Percentiles rank a stretch among this genome's conserved stretches.
phyloP scores from a whole-genome alignment of 2,113 vertebrate species.

The Megalops atlanticus region DNA sequence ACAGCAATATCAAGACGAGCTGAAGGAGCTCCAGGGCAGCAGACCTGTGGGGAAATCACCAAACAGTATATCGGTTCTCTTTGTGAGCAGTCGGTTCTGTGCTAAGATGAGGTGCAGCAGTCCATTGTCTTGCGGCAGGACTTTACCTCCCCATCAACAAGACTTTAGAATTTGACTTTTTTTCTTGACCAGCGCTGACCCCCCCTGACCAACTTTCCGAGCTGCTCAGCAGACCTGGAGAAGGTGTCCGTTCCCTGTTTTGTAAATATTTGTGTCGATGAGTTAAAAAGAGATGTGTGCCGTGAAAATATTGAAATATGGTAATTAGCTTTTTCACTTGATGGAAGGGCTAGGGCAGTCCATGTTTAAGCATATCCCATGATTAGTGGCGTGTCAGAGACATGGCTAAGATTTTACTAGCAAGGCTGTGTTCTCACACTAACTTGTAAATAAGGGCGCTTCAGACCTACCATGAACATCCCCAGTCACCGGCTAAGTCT shows the following conservation, averaged over 20 bases:
- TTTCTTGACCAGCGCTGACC: background rate
- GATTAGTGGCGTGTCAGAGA: background rate
- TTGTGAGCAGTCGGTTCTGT: background rate
- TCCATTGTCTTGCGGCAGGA: background rate
- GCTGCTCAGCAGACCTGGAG: background rate
- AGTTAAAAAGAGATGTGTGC: background rate
- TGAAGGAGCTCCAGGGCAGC: background rate
- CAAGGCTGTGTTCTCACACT: background rate
- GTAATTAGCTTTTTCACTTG: background rate
- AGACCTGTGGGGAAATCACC: background rate
- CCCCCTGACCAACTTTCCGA: background rate
- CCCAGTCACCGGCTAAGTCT: background rate
- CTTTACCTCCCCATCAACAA: background rate
- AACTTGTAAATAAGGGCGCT: background rate
- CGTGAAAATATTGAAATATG: constrained; percentile 7
- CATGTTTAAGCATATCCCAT: background rate
- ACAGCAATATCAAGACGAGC: background rate
- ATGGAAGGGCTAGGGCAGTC: background rate
- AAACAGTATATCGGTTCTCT: background rate
- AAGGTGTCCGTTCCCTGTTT: constrained; percentile 1
- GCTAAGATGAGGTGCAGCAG: background rate
- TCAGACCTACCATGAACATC: background rate
- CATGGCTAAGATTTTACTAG: background rate
- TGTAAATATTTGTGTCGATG: constrained; percentile 1
- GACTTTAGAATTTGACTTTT: background rate